Base-by-base conservation (phyloP, 2,888 invertebrate species). In the Geophilus truncorum region DNA sequence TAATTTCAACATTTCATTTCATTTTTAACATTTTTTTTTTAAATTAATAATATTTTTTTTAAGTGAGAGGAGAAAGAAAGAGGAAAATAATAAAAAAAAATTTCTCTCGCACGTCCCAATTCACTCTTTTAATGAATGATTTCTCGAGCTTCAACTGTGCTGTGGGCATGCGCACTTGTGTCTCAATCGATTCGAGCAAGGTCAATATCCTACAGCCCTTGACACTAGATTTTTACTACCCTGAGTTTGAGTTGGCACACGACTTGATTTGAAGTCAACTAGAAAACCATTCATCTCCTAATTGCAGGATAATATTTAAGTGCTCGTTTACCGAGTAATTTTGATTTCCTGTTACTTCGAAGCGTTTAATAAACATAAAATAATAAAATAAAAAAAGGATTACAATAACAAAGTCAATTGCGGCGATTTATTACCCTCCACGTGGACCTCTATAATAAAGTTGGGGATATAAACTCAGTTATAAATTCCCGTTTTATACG, bases 401-500 rank as follows among this genome's bases (percentile, higher is more conserved):
- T 70, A 23, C 28, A 15, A 15, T 28, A 70, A 28, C n/a, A 70
- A 4, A 28, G 70, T n/a, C 3, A 25, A 28, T 25, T 23, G 70
- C 70, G 9, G 0, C 10, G 25, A 70, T 23, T 70, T 70, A 70
- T 70, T n/a, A n/a, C n/a, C n/a, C n/a, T n/a, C n/a, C n/a, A 10
- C 28, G 25, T 28, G 70, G 70, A 70, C 9, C 25, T 25, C 6
- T 70, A 70, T 70, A 70, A 70, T 70, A 70, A 28, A 70, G 28
- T 70, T 25, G 25, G n/a, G 10, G n/a, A n/a, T n/a, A 28, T 70
- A 70, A 70, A 70, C 25, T 70, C 70, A 28, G 70, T 70, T 70
- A 70, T 70, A 70, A 70, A 70, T 70, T 70, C 70, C 70, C 70
- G 70, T 70, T 70, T 70, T 70, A 70, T 70, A 25, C 70, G 70